These are phyloP conservation scores for Drosophila equinoxialis DNA, from an alignment of 1,140 invertebrate genomes.

Conservation along the genomic window DNA sequence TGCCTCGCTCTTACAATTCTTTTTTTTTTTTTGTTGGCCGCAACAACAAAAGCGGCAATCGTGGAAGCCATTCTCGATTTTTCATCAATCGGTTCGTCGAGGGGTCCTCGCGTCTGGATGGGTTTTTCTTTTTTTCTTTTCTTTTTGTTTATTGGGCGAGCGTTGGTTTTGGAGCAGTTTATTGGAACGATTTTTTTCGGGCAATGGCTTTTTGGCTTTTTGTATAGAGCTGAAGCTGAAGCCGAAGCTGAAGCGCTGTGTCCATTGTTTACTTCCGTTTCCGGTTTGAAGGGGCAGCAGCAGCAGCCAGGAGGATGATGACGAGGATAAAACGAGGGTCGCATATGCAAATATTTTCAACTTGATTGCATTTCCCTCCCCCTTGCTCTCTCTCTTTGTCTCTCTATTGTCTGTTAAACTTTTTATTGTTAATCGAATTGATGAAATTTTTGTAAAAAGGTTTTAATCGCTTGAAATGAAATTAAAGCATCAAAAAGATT, in stretches of 20 bases:
- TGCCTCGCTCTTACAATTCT: slow-evolving; percentile 16
- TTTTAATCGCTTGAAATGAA: slow-evolving; percentile 5
- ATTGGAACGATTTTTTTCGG: slow-evolving; percentile 65
- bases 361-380: slow-evolving; percentile 73
- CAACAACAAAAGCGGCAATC: slow-evolving; percentile 50
- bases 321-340: slow-evolving; percentile 1
- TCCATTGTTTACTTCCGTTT: slow-evolving; percentile 79
- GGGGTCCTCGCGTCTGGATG: slow-evolving; percentile 18
- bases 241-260: slow-evolving; percentile 18
- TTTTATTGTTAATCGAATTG: slow-evolving; percentile 55
- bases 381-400: slow-evolving; percentile 41
- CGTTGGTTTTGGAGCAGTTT: slow-evolving; percentile 51
- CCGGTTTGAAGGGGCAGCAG: slow-evolving; percentile 39
- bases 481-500: neutral
- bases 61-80: slow-evolving; percentile 66
- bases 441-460: slow-evolving; percentile 54
- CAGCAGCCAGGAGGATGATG: neutral
- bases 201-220: slow-evolving; percentile 52
- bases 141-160: slow-evolving; percentile 33
- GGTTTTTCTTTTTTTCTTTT: slow-evolving; percentile 25
- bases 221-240: neutral
- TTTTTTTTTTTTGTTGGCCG: slow-evolving; percentile 9
- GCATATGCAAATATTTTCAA: slow-evolving; percentile 79
- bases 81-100: slow-evolving; percentile 35
- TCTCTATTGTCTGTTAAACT: slow-evolving; percentile 9